phyloP scores from a whole-genome alignment of 1,140 invertebrate genomes.

The Drosophila yakuba region DNA sequence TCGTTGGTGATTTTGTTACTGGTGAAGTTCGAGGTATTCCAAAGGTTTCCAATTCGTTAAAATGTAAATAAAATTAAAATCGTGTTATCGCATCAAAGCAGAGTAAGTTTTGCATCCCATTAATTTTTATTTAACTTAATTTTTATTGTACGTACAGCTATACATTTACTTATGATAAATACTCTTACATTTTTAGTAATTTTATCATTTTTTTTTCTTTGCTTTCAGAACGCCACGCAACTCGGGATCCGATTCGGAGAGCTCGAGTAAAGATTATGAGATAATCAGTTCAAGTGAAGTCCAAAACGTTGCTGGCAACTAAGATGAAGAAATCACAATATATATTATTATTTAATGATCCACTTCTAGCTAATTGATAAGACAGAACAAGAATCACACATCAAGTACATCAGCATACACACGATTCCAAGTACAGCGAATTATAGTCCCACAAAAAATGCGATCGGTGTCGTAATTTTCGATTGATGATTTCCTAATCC shows the following conservation, averaged over 20 bases:
- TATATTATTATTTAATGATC: constrained; percentile 61
- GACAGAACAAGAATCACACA: constrained; percentile 47
- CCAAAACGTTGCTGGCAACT: constrained; percentile 80
- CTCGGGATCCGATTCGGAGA: constrained; percentile 80
- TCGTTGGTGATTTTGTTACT: constrained; percentile 11
- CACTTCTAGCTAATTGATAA: constrained; percentile 74
- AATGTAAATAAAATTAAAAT: constrained; percentile 4
- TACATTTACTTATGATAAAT: constrained; percentile 15
- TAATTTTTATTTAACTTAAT: constrained; percentile 2
- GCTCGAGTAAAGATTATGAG: constrained; percentile 83
- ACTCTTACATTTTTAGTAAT: constrained; percentile 1
- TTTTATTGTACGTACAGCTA: background rate
- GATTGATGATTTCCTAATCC: constrained; percentile 7
- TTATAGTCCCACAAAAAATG: constrained; percentile 22
- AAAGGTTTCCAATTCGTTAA: background rate
- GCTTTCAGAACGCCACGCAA: constrained; percentile 70
- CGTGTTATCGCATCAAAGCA: constrained; percentile 40
- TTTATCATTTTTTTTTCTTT: constrained; percentile 3
- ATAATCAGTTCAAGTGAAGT: constrained; percentile 84
- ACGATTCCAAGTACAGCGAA: constrained; percentile 61
- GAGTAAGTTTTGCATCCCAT: constrained; percentile 63
- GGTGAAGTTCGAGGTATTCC: background rate
- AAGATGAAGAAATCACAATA: constrained; percentile 40
- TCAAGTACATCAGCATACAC: constrained; percentile 47
- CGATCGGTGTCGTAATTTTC: constrained; percentile 14